These are phyloP conservation scores for Brachypalpus laphriformis DNA, from an alignment of 2,888 invertebrate species.

Conservation along the genomic window DNA sequence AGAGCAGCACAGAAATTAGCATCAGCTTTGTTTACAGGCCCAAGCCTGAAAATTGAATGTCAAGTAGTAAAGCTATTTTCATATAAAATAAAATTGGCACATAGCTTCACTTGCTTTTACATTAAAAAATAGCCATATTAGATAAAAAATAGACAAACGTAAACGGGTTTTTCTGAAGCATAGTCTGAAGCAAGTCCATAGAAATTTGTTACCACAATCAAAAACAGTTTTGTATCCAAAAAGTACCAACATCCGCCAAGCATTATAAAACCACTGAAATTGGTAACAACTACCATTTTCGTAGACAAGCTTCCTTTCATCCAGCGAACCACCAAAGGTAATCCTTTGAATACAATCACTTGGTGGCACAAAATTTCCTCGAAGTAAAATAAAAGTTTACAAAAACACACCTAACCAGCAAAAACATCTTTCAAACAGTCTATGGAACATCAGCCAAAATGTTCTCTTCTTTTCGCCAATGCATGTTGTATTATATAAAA, in stretches of 20 bases:
- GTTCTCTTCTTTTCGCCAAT: background rate
- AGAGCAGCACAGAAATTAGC: too few species aligned
- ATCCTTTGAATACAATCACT: too few species aligned
- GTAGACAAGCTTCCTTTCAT: background rate
- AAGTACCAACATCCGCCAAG: background rate
- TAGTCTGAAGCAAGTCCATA: too few species aligned
- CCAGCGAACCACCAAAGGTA: background rate
- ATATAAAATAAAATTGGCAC: too few species aligned
- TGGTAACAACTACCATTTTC: background rate
- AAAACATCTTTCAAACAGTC: constrained; percentile 8
- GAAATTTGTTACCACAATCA: background rate
- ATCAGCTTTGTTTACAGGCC: too few species aligned
- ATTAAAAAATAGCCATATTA: too few species aligned
- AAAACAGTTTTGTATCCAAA: background rate
- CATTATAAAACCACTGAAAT: background rate
- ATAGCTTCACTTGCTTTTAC: too few species aligned
- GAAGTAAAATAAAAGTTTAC: constrained; percentile 14
- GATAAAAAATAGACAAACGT: too few species aligned
- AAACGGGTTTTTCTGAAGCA: too few species aligned
- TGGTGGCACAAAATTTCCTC: constrained; percentile 20
- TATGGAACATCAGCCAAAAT: background rate
- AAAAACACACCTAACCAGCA: background rate
- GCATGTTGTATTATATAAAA: constrained; percentile 5
- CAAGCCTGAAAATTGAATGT: too few species aligned
- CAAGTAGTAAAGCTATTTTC: too few species aligned